Evolutionary conservation across 1,140 invertebrate genomes (phyloP).

Genomic region (Aphaenogaster floridana): DNA sequence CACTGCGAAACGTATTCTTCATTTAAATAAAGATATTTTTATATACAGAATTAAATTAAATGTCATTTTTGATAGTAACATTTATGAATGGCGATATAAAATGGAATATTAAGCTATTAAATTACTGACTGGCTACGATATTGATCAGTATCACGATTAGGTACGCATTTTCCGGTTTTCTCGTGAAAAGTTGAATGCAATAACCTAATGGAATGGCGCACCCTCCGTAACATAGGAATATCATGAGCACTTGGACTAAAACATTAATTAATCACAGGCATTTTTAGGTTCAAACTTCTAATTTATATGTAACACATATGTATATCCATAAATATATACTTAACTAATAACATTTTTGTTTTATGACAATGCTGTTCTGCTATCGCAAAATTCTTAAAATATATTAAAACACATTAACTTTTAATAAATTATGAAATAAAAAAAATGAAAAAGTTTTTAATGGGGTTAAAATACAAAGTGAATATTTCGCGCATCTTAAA

Average conservation of each 20-base stretch:
- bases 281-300: neutral
- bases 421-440: neutral
- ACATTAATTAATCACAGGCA: neutral
- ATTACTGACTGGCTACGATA: slow-evolving; percentile 51
- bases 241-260: slow-evolving; percentile 62
- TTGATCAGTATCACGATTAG: slow-evolving; percentile 66
- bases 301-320: neutral
- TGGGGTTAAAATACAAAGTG: neutral
- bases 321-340: neutral
- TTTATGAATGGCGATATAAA: neutral
- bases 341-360: neutral
- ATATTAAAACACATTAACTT: neutral
- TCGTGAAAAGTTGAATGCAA: slow-evolving; percentile 69
- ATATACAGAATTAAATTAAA: neutral
- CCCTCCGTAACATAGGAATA: slow-evolving; percentile 67
- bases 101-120: neutral
- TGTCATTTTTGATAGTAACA: neutral
- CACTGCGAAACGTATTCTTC: slow-evolving; percentile 51
- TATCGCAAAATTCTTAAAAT: neutral
- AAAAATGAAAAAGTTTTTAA: neutral
- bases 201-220: slow-evolving; percentile 69
- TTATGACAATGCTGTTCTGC: neutral
- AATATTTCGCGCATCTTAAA: neutral
- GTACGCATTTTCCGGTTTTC: slow-evolving; percentile 62
- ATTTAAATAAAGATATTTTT: slow-evolving; percentile 17